phyloP scores from a whole-genome alignment of 2,113 vertebrate species.

The Phaetusa simplex region DNA sequence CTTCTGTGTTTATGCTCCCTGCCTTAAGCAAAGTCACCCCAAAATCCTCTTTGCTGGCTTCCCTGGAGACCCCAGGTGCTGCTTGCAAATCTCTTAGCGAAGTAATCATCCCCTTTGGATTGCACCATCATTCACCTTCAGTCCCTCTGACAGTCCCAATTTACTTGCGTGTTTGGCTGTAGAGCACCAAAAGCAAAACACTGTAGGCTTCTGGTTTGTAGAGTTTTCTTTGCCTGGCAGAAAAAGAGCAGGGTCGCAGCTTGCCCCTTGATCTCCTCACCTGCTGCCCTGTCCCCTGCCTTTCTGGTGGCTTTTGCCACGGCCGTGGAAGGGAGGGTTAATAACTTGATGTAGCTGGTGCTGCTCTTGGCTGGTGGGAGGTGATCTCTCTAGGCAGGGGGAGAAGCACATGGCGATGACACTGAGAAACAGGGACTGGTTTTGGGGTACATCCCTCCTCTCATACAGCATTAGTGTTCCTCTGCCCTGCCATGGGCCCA shows the following conservation, averaged over 20 bases:
- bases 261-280: not conserved
- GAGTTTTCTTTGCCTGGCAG: not conserved
- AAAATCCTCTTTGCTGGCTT: not conserved
- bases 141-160: conserved; percentile 8
- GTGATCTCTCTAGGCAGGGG: not conserved
- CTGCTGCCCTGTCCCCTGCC: not conserved
- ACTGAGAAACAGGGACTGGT: not conserved
- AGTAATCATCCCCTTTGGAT: not conserved
- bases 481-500: not conserved
- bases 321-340: not conserved
- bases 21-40: not conserved
- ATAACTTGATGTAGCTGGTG: not conserved
- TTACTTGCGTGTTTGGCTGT: not conserved
- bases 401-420: not conserved
- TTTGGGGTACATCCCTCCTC: not conserved
- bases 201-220: not conserved
- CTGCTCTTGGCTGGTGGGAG: not conserved
- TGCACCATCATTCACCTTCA: conserved; percentile 24
- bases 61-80: not conserved
- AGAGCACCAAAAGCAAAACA: not conserved
- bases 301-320: not conserved
- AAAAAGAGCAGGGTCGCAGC: not conserved
- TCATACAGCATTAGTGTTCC: not conserved
- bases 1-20: not conserved
- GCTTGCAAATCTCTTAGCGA: conserved; percentile 13